phyloP scores from a whole-genome alignment of 1,140 invertebrate species.

The Sminthurides bifidus region DNA sequence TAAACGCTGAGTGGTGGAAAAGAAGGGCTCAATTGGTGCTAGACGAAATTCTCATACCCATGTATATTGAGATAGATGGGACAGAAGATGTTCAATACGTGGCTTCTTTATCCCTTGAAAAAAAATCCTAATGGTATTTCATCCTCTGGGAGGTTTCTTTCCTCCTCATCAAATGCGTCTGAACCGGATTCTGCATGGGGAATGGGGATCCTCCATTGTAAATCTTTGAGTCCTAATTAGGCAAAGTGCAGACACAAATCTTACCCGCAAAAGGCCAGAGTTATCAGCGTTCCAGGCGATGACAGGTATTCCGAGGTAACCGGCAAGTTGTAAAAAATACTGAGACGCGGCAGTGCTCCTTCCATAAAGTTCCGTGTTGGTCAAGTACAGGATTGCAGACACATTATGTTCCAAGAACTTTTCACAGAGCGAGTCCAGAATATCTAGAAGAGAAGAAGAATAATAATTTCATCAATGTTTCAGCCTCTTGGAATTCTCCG shows the following conservation, averaged over 20 bases:
- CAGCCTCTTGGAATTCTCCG: too few relatives aligned
- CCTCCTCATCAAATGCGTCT: neutral
- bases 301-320: constrained; percentile 68
- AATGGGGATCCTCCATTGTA: neutral
- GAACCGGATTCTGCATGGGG: neutral
- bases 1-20: too few relatives aligned
- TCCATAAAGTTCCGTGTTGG: constrained; percentile 79
- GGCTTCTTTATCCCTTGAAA: too few relatives aligned
- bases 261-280: constrained; percentile 63
- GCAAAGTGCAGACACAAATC: constrained; percentile 18
- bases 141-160: too few relatives aligned
- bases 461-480: too few relatives aligned
- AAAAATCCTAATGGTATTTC: too few relatives aligned
- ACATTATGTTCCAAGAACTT: constrained; percentile 78
- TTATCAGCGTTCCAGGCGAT: constrained; percentile 86
- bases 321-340: constrained; percentile 82
- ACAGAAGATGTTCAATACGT: too few relatives aligned
- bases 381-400: constrained; percentile 81
- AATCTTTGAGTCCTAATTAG: too few relatives aligned
- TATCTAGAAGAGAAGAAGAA: constrained; percentile 34
- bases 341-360: constrained; percentile 81
- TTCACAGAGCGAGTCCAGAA: constrained; percentile 33
- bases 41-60: too few relatives aligned
- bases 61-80: too few relatives aligned
- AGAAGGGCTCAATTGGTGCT: too few relatives aligned